Base-by-base conservation (phyloP, 2,113 vertebrate species). In the Channa maculata region DNA sequence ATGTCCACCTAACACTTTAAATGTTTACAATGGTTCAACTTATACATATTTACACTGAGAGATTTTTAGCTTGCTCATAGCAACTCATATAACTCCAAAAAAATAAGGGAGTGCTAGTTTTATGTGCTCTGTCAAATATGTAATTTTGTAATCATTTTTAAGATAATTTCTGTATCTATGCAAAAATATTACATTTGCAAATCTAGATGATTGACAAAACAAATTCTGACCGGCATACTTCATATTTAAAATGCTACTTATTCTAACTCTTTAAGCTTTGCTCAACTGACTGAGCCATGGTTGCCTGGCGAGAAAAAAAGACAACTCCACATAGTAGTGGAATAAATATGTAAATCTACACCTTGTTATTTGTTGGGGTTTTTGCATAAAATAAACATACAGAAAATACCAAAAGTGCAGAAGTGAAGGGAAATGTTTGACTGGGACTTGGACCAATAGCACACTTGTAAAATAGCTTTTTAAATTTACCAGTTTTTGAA, bases 201-300 rank as follows among this genome's bases (percentile, higher is more conserved):
- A 54, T 36, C 3, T 39, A 3, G 8, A 52, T 15, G 36, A 49
- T 39, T 45, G 7, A 55, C 15, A 48, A 6, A 46, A 66, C 14
- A 14, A 62, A 62, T 48, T 14, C 15, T 41, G 43, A 68, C n/a
- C 13, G 9, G 39, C 45, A 70, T 38, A 12, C 44, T 50, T 50
- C 14, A 49, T 57, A 7, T 41, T 49, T 59, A 36, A 66, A 66
- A 79, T 54, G 38, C 11, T 39, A 36, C 8, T 54, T 11, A 46
- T n/a, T n/a, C n/a, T n/a, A n/a, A n/a, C 9, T 59, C 8, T 62
- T 45, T 44, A 63, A 34, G 53, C 3, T 58, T 64, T 65, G 41
- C 13, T 41, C n/a, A 38, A 1, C 24, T 24, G 1, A 24, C 24
- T 24, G 24, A 24, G 24, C 24, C 24, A 24, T 24, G 24, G 34